A percentile compares a stretch with the other conserved stretches of the same genome.
Conservation (phyloP, 1,140 invertebrate genomes). For the Mesaphorura yosii region DNA sequence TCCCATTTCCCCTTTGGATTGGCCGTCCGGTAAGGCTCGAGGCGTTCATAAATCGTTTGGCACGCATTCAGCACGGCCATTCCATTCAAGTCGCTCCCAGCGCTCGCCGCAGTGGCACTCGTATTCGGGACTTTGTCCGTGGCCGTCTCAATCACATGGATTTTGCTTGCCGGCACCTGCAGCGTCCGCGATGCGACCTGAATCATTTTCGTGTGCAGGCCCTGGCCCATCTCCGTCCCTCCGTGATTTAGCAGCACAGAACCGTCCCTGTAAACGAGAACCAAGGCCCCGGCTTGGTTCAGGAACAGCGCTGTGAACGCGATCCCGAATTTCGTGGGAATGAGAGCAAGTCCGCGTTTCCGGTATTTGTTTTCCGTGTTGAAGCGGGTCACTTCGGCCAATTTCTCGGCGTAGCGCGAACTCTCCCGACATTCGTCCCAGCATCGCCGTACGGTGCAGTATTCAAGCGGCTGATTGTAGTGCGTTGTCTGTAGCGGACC, state of each 20-base stretch:
- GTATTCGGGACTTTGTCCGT: conserved; percentile 93
- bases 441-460: conserved; percentile 65
- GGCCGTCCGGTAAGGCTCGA: conserved; percentile 61
- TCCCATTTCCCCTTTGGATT: conserved; percentile 75
- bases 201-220: conserved; percentile 88
- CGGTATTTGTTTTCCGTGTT: conserved; percentile 73
- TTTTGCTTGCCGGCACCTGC: conserved; percentile 57
- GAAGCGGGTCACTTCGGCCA: conserved; percentile 48
- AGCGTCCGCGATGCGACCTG: conserved; percentile 68
- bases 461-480: conserved; percentile 59
- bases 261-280: conserved; percentile 83
- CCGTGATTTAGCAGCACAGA: conserved; percentile 79
- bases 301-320: conserved; percentile 65
- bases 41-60: conserved; percentile 56
- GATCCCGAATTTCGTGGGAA: conserved; percentile 86
- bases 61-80: conserved; percentile 89
- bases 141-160: conserved; percentile 76
- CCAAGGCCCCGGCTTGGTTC: conserved; percentile 78
- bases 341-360: conserved; percentile 72
- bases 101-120: conserved; percentile 80
- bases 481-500: conserved; percentile 65
- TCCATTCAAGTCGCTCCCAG: conserved; percentile 84
- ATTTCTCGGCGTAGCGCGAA: conserved; percentile 51
- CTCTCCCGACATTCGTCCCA: conserved; percentile 67
- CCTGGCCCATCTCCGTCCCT: conserved; percentile 90